These are phyloP conservation scores for Propithecus coquereli DNA, from an alignment of 2,113 vertebrate genomes.

Conservation along the genomic window DNA sequence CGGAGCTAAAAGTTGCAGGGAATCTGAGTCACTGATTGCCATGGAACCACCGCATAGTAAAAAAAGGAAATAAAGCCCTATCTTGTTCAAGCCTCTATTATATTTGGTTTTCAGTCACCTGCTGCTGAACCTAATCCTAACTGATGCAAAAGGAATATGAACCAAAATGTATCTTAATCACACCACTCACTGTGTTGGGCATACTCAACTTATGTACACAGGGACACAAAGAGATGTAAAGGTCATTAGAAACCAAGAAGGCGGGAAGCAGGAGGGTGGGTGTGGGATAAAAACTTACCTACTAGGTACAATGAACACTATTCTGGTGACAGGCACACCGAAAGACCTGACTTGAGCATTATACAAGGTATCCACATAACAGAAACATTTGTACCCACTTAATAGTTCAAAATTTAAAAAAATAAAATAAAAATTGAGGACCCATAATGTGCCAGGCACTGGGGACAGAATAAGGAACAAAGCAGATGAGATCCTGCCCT, in stretches of 20 bases:
- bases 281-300: too few relatives aligned
- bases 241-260: too few relatives aligned
- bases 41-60: neutral
- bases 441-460: neutral
- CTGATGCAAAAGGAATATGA: neutral
- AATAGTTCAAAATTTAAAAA: too few relatives aligned
- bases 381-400: too few relatives aligned
- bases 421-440: neutral
- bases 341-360: too few relatives aligned
- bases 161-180: neutral
- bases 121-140: neutral
- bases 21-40: neutral
- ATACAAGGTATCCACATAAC: too few relatives aligned
- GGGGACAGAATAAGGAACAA: neutral
- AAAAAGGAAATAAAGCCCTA: neutral
- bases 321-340: too few relatives aligned
- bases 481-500: neutral
- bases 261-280: too few relatives aligned
- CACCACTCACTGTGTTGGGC: neutral
- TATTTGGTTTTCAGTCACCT: neutral
- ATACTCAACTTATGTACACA: neutral
- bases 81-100: neutral
- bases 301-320: too few relatives aligned
- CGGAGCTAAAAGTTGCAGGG: neutral
- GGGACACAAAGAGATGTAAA: too few relatives aligned